Evolutionary conservation across 1,140 invertebrate genomes (phyloP).

Genomic region (Lordiphosa stackelbergi): DNA sequence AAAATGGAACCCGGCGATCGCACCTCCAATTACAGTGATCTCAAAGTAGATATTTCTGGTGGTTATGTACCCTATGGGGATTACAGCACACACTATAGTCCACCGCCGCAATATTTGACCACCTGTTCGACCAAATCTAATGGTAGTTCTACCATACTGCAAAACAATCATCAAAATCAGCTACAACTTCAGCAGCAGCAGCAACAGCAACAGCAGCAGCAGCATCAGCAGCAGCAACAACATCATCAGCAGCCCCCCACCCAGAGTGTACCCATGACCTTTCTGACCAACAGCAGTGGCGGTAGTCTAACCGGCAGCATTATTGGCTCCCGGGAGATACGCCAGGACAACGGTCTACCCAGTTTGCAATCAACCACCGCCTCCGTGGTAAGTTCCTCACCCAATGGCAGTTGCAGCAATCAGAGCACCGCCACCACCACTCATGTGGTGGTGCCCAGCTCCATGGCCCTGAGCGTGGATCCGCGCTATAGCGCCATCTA

Average conservation of each 20-base stretch:
- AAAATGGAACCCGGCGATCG: constrained; percentile 85
- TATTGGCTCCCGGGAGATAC: constrained; percentile 67
- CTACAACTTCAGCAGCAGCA: constrained; percentile 67
- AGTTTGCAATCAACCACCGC: constrained; percentile 72
- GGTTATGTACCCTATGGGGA: constrained; percentile 94
- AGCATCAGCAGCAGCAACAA: constrained; percentile 44
- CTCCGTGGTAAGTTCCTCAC: constrained; percentile 74
- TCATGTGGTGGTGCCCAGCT: constrained; percentile 63
- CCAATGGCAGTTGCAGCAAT: constrained; percentile 73
- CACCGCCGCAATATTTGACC: constrained; percentile 80
- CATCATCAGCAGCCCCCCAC: constrained; percentile 30
- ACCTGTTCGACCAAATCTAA: constrained; percentile 74
- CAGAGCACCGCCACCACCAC: constrained; percentile 67
- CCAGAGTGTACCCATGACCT: constrained; percentile 70
- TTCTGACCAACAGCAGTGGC: constrained; percentile 63
- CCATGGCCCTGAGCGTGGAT: constrained; percentile 82
- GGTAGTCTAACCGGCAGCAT: constrained; percentile 75
- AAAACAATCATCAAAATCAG: constrained; percentile 74
- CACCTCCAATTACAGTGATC: constrained; percentile 93
- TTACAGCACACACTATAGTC: constrained; percentile 87
- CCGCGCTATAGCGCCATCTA: constrained; percentile 92
- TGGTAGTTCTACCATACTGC: constrained; percentile 68
- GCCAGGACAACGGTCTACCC: constrained; percentile 72
- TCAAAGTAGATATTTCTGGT: constrained; percentile 92
- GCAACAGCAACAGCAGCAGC: constrained; percentile 55